Evolutionary conservation across 2,888 invertebrate species (phyloP).

Genomic region (Xestia ashworthii): DNA sequence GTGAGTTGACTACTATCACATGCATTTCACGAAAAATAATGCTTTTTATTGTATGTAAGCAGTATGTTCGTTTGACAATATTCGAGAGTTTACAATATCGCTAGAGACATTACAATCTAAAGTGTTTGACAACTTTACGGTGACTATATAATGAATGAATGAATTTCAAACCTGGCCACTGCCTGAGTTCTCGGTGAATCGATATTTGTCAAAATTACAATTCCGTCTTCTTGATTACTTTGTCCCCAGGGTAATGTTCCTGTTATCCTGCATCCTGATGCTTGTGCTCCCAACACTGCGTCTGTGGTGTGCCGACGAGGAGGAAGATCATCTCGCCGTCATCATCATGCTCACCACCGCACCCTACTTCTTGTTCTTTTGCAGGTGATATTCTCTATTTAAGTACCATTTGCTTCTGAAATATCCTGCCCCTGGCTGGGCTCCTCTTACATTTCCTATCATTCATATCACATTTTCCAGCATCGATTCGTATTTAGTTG

Average conservation of each 20-base stretch:
- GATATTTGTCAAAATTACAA: background rate
- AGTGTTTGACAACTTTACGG: too few relatives aligned
- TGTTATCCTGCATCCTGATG: constrained; percentile 97
- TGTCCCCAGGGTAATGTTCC: constrained; percentile 95
- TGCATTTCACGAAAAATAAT: too few relatives aligned
- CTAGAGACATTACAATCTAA: too few relatives aligned
- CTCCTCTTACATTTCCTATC: background rate
- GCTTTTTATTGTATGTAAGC: too few relatives aligned
- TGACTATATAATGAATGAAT: background rate
- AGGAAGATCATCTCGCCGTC: constrained; percentile 97
- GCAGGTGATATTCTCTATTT: constrained; percentile 91
- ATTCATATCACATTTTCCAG: background rate
- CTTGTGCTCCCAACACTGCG: constrained; percentile 96
- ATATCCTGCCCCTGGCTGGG: background rate
- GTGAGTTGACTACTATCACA: too few relatives aligned
- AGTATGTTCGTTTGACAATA: too few relatives aligned
- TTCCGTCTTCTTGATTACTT: background rate
- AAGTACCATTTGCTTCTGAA: background rate
- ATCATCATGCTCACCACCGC: constrained; percentile 98
- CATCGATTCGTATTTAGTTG: background rate
- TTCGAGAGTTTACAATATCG: too few relatives aligned
- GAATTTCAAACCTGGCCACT: background rate
- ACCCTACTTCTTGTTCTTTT: constrained; percentile 99
- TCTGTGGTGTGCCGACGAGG: constrained; percentile 95
- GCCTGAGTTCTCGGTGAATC: background rate